Conservation (phyloP, 2,888 invertebrate genomes). For the Ctena decussata region DNA sequence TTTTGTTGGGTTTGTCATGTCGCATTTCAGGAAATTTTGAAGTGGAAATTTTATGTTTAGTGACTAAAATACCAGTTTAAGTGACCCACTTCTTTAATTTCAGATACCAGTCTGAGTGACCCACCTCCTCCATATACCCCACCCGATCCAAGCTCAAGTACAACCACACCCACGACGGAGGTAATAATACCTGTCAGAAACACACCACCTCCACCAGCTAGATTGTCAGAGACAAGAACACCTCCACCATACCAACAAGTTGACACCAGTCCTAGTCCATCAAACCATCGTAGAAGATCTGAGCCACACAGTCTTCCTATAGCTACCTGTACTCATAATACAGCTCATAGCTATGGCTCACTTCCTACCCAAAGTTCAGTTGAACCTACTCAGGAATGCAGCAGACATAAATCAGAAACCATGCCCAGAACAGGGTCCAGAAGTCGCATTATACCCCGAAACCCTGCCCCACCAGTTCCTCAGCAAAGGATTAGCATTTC, state of each 20-base stretch:
- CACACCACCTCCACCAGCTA: neutral
- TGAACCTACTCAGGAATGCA: neutral
- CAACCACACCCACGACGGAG: neutral
- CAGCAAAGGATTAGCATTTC: neutral
- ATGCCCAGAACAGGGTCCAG: neutral
- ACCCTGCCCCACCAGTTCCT: neutral
- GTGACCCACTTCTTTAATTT: neutral
- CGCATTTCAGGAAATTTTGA: too few species aligned
- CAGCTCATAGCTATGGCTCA: neutral
- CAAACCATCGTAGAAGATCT: neutral
- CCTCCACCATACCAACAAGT: neutral
- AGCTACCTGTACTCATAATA: neutral
- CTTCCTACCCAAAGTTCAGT: neutral
- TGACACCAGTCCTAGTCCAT: neutral
- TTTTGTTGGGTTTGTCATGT: too few species aligned
- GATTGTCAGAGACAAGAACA: neutral
- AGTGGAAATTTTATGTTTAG: too few species aligned
- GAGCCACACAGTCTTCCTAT: neutral
- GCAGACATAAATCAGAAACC: neutral
- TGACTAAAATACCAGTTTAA: too few species aligned
- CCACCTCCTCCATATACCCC: conserved; percentile 58
- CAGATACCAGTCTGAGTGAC: conserved; percentile 10
- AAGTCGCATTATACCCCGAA: neutral
- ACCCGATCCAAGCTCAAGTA: conserved; percentile 31
- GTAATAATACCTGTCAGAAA: neutral